Percentiles rank a stretch among this genome's conserved stretches.
These are phyloP conservation scores for Sylvicola fuscatus DNA, from an alignment of 2,888 invertebrate species.

Conservation along the genomic window DNA sequence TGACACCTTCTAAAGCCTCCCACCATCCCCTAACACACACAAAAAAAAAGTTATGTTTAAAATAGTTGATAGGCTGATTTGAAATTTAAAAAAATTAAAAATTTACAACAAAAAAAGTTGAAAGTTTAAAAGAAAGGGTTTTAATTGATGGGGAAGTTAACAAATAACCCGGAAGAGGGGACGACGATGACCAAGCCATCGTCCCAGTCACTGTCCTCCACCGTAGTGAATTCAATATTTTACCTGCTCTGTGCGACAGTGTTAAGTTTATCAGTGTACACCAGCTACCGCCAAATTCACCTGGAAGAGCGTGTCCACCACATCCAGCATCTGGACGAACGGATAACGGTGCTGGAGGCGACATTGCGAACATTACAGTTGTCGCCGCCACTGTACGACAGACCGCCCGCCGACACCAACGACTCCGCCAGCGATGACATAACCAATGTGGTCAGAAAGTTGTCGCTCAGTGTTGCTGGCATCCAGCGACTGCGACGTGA, in stretches of 20 bases:
- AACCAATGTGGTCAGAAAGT: conserved; percentile 16
- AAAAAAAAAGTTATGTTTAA: too few species aligned
- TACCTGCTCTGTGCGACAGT: conserved; percentile 24
- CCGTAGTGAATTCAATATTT: conserved; percentile 15
- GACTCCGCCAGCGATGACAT: conserved; percentile 10
- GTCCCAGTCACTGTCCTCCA: conserved; percentile 7
- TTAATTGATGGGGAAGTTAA: too few species aligned
- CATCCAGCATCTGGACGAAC: conserved; percentile 21
- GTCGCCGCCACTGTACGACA: too few species aligned
- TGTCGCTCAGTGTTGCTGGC: conserved; percentile 18
- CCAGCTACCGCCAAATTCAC: conserved; percentile 21
- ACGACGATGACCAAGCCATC: too few species aligned
- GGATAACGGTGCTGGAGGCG: conserved; percentile 20
- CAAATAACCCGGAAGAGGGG: too few species aligned
- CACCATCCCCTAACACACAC: too few species aligned
- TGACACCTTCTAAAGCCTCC: too few species aligned
- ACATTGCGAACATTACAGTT: conserved; percentile 11
- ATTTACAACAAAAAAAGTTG: too few species aligned
- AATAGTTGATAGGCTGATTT: too few species aligned
- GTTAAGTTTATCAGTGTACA: conserved; percentile 22
- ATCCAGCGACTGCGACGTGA: conserved; percentile 24
- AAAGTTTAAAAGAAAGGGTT: too few species aligned
- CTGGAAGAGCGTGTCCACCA: conserved; percentile 20
- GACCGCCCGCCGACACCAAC: too few species aligned
- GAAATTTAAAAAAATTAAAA: too few species aligned